Evolutionary conservation across 2,113 vertebrate species (phyloP).

Genomic region (Corythornis vintsioides): DNA sequence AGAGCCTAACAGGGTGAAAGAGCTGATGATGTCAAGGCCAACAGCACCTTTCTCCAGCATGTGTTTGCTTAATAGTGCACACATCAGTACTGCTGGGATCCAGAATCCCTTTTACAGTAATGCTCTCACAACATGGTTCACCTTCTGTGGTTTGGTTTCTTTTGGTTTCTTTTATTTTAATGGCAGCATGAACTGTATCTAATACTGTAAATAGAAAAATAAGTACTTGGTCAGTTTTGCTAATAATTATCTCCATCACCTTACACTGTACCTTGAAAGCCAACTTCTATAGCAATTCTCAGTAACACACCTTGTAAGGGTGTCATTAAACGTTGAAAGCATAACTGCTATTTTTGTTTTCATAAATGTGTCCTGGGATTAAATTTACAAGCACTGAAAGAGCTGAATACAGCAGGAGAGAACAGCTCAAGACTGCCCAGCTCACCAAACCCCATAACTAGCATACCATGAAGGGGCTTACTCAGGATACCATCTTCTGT

Average conservation of each 20-base stretch:
- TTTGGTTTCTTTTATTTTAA: background rate
- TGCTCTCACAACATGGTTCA: background rate
- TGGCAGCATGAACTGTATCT: background rate
- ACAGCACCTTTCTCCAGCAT: background rate
- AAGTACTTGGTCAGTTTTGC: background rate
- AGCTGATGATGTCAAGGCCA: constrained; percentile 6
- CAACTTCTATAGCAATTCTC: background rate
- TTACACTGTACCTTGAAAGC: background rate
- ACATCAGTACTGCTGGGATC: background rate
- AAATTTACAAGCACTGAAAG: background rate
- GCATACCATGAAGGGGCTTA: background rate
- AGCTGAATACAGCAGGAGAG: background rate
- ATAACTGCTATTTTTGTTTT: background rate
- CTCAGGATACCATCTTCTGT: background rate
- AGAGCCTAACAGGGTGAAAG: background rate
- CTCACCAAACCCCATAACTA: background rate
- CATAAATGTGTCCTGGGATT: background rate
- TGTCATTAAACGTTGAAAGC: background rate
- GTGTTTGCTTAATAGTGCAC: background rate
- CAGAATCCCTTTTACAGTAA: background rate
- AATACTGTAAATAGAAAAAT: background rate
- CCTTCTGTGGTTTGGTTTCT: background rate
- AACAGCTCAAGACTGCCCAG: background rate
- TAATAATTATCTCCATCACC: background rate
- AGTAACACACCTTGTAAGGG: background rate